Evolutionary conservation across 2,797 vertebrate species (phyloP).

Genomic region (Acanthurus tractus): DNA sequence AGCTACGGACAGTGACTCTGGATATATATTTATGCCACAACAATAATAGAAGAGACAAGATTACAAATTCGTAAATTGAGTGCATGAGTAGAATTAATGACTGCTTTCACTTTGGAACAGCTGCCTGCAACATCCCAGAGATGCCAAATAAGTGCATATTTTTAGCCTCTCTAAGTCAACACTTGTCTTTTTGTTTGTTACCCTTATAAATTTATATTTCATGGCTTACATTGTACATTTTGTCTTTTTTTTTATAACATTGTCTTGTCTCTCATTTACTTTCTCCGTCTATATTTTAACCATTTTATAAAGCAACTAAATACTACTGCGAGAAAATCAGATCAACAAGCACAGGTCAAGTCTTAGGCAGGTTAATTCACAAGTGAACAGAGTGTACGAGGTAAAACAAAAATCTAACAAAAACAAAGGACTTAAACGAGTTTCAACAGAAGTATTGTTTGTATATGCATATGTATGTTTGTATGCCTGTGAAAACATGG

Average conservation of each 20-base stretch:
- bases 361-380: too few species aligned
- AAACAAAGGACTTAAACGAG: too few species aligned
- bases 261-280: not conserved
- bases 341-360: too few species aligned
- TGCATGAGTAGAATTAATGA: conserved; percentile 1
- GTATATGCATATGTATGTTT: too few species aligned
- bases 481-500: too few species aligned
- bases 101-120: not conserved
- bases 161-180: not conserved
- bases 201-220: not conserved
- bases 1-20: conserved; percentile 1
- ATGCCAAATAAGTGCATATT: not conserved
- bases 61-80: not conserved
- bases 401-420: too few species aligned
- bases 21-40: conserved; percentile 35
- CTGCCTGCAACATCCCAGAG: not conserved
- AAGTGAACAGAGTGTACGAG: too few species aligned
- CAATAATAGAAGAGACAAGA: conserved; percentile 8
- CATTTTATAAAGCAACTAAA: not conserved
- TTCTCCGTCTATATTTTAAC: not conserved
- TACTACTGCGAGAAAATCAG: too few species aligned
- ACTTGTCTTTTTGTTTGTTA: not conserved
- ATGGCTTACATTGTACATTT: not conserved
- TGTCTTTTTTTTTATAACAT: not conserved
- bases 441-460: too few species aligned